Conservation (phyloP, 2,888 invertebrate species). For the Zygothrica quintamaculata region DNA sequence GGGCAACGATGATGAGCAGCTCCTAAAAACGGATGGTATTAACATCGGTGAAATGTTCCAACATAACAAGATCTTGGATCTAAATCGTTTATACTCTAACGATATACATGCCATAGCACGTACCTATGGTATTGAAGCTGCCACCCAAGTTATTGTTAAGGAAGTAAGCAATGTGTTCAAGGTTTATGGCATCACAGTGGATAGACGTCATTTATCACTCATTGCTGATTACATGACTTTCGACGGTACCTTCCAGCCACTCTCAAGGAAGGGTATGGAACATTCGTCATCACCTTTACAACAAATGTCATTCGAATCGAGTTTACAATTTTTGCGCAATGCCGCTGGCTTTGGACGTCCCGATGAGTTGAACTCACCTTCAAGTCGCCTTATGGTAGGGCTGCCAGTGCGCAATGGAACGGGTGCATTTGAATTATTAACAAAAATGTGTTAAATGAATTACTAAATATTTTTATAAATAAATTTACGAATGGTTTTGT, state of each 20-base stretch:
- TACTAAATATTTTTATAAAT: conserved; percentile 2
- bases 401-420: conserved; percentile 93
- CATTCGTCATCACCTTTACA: conserved; percentile 96
- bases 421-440: conserved; percentile 87
- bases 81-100: conserved; percentile 95
- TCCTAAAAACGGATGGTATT: conserved; percentile 97
- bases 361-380: conserved; percentile 93
- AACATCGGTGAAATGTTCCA: conserved; percentile 96
- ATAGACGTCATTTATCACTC: conserved; percentile 95
- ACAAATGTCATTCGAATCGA: conserved; percentile 99
- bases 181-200: conserved; percentile 98
- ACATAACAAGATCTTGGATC: conserved; percentile 90
- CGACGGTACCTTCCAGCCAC: conserved; percentile 94
- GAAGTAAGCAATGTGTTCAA: conserved; percentile 98
- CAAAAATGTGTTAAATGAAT: conserved; percentile 70
- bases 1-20: conserved; percentile 87
- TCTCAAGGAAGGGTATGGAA: conserved; percentile 96
- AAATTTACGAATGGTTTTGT: not conserved
- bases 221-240: conserved; percentile 99
- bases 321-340: conserved; percentile 93
- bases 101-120: conserved; percentile 96
- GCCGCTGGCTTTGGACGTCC: conserved; percentile 87
- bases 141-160: conserved; percentile 93
- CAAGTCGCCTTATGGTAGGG: conserved; percentile 94
- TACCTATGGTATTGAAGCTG: conserved; percentile 98